Base-by-base conservation (phyloP, 1,140 invertebrate species). In the Bombus superbus region DNA sequence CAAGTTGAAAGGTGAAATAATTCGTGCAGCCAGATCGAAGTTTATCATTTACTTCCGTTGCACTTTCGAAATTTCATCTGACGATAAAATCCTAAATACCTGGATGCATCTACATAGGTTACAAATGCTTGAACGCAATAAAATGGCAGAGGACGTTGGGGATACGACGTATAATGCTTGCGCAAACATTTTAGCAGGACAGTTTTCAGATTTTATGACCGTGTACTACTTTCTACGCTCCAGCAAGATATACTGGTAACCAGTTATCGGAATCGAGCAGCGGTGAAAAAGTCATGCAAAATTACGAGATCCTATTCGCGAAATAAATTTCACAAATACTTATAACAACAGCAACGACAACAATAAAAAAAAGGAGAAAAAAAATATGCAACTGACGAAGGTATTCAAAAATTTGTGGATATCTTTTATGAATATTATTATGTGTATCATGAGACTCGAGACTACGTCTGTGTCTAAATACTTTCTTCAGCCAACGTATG, bases 181-280 rank as follows among this genome's bases (percentile, higher is more conserved):
- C 75, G 57, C 83, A 85, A 85, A 85, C 83, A 85, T 80, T 85
- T 85, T 80, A 80, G 68, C 76, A 40, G 83, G 68, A 85, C 83
- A 85, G 83, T 85, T 85, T 85, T 73, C 68, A 80, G 76, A 80
- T 80, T 85, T 85, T 85, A 85, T 76, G 77, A 68, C 66, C 77
- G 77, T 53, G 76, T 64, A 80, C 53, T 80, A 80, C 68, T 62
- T 72, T 72, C 40, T 42, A 25, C 25, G n/a, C 66, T 72, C 25
- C 32, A 18, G 68, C 64, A 80, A 85, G 76, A 85, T 85, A 85
- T 85, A 80, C 83, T 73, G 68, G 83, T 72, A 53, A 73, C 83
- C 83, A 80, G 83, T 85, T 85, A 85, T 85, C 83, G 76, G 83
- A 85, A 85, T 85, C 83, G 76, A 53, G 47, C 83, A 80, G 69